Conservation (phyloP, 2,797 vertebrate genomes). For the Naso thynnoides region DNA sequence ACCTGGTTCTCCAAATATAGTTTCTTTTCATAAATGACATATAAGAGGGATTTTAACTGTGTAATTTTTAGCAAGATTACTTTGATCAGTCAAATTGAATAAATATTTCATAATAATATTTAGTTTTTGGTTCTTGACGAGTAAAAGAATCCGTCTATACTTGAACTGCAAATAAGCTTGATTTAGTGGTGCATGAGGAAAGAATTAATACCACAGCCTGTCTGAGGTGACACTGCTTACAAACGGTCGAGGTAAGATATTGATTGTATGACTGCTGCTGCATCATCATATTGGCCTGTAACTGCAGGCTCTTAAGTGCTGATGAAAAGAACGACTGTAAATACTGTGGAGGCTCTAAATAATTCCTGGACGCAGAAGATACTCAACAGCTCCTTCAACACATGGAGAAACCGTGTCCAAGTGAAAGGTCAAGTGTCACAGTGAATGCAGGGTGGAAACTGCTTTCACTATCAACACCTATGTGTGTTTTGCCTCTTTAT, state of each 20-base stretch:
- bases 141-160: neutral
- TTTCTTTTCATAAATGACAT: too few relatives aligned
- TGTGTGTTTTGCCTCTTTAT: conserved; percentile 65
- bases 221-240: conserved; percentile 1
- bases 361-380: conserved; percentile 44
- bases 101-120: too few relatives aligned
- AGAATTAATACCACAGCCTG: conserved; percentile 3
- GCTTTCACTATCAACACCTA: conserved; percentile 56
- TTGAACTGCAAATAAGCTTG: neutral
- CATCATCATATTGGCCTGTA: conserved; percentile 34
- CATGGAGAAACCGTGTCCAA: conserved; percentile 34
- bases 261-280: conserved; percentile 16
- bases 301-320: conserved; percentile 32
- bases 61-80: too few relatives aligned
- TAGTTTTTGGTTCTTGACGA: neutral
- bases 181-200: conserved; percentile 7
- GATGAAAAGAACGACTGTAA: conserved; percentile 37
- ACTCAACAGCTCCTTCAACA: conserved; percentile 41
- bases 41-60: neutral
- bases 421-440: conserved; percentile 66
- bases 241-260: conserved; percentile 10
- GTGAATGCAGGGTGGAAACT: conserved; percentile 51
- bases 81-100: too few relatives aligned
- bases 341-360: conserved; percentile 32
- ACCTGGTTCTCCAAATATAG: too few relatives aligned